These are phyloP conservation scores for Pycnonotus jocosus DNA, from an alignment of 2,113 vertebrate genomes.

Conservation along the genomic window DNA sequence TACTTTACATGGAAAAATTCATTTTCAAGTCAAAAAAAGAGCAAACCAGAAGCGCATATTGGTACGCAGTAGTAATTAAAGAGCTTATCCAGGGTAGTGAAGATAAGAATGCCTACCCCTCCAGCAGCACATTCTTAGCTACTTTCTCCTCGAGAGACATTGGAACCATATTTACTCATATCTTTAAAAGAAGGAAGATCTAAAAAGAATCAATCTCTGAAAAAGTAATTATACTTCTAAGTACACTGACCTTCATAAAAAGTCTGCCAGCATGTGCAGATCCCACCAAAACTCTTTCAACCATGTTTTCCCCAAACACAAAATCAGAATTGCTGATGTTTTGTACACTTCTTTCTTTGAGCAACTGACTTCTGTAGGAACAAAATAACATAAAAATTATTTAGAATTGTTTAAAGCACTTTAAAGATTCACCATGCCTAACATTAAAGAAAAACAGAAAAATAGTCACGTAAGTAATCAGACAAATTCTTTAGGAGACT, in stretches of 20 bases:
- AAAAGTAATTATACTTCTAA: neutral
- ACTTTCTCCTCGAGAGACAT: neutral
- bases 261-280: neutral
- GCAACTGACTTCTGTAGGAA: constrained; percentile 53
- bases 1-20: neutral
- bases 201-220: neutral
- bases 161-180: neutral
- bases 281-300: constrained; percentile 81
- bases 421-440: neutral
- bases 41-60: neutral
- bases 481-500: neutral
- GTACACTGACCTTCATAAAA: neutral
- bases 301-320: constrained; percentile 86
- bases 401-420: neutral
- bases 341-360: constrained; percentile 26
- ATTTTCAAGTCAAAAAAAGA: neutral
- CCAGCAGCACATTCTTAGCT: neutral
- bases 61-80: neutral
- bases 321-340: constrained; percentile 63
- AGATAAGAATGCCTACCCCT: neutral
- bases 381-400: neutral
- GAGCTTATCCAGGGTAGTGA: neutral
- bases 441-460: neutral
- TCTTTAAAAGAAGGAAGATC: neutral
- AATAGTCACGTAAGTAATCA: neutral